Evolutionary conservation across 2,888 invertebrate genomes (phyloP).

Genomic region (Melieria picta): DNA sequence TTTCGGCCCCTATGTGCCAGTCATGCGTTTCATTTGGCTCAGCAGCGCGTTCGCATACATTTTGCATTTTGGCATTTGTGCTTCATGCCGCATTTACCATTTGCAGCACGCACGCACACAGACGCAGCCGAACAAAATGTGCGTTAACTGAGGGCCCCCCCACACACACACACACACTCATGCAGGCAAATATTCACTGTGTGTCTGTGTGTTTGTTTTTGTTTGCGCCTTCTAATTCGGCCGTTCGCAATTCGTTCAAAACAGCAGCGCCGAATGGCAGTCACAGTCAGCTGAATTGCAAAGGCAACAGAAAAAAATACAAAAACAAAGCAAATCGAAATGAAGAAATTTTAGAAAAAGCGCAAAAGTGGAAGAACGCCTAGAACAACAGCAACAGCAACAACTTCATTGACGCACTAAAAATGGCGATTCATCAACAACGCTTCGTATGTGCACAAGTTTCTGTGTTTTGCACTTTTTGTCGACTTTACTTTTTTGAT

Average conservation of each 20-base stretch:
- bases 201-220: constrained; percentile 5
- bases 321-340: background rate
- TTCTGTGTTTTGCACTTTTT: background rate
- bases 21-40: background rate
- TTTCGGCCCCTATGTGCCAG: background rate
- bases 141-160: too few species aligned
- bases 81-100: background rate
- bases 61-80: background rate
- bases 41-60: constrained; percentile 1
- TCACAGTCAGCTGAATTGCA: constrained; percentile 5
- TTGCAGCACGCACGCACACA: too few species aligned
- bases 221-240: constrained; percentile 14
- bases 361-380: constrained; percentile 9
- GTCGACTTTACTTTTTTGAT: background rate
- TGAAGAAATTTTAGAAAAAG: constrained; percentile 4
- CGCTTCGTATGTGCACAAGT: constrained; percentile 3
- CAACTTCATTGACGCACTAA: constrained; percentile 29
- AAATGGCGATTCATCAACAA: constrained; percentile 40
- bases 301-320: background rate
- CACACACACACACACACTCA: background rate
- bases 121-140: too few species aligned
- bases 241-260: constrained; percentile 6
- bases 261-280: constrained; percentile 3
- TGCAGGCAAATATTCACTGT: background rate
- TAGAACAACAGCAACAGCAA: constrained; percentile 25